phyloP scores from a whole-genome alignment of 2,888 invertebrate genomes.

The Diplolepis rosae region DNA sequence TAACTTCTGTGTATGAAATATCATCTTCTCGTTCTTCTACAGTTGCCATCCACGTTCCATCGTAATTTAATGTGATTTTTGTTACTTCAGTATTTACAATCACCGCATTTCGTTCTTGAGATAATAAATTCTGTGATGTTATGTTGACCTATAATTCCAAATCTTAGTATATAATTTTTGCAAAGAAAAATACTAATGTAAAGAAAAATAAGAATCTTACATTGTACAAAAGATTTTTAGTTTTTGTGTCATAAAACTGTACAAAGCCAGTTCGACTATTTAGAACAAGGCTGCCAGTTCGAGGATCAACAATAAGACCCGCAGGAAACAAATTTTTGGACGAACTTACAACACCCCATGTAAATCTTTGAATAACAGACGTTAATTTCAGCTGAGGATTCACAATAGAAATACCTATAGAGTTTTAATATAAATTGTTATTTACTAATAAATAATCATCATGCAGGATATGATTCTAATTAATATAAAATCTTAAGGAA shows the following conservation, averaged over 20 bases:
- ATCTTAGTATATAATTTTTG: not conserved
- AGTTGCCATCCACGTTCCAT: conserved; percentile 85
- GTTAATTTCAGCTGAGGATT: conserved; percentile 75
- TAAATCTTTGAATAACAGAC: conserved; percentile 81
- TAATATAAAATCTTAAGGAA: not conserved
- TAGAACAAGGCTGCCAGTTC: conserved; percentile 79
- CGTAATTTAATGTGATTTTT: conserved; percentile 79
- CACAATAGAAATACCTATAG: conserved; percentile 75
- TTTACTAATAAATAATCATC: too few relatives aligned
- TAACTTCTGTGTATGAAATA: conserved; percentile 77
- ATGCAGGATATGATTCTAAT: too few relatives aligned
- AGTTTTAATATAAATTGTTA: conserved; percentile 16
- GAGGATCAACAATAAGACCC: conserved; percentile 78
- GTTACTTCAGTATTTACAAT: conserved; percentile 81
- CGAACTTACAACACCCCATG: conserved; percentile 75
- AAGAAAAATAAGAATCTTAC: conserved; percentile 74
- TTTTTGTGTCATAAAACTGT: conserved; percentile 82
- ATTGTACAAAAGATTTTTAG: conserved; percentile 81
- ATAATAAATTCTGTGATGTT: conserved; percentile 81
- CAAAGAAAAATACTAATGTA: conserved; percentile 32
- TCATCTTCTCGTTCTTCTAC: conserved; percentile 79
- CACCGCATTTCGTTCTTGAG: conserved; percentile 77
- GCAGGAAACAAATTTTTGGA: conserved; percentile 76
- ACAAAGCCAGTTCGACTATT: conserved; percentile 85
- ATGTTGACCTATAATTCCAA: conserved; percentile 78